Evolutionary conservation across 2,888 invertebrate species (phyloP), one percentile per base, ranked within the genome.

Genomic region (Caenorhabditis imperialis): DNA sequence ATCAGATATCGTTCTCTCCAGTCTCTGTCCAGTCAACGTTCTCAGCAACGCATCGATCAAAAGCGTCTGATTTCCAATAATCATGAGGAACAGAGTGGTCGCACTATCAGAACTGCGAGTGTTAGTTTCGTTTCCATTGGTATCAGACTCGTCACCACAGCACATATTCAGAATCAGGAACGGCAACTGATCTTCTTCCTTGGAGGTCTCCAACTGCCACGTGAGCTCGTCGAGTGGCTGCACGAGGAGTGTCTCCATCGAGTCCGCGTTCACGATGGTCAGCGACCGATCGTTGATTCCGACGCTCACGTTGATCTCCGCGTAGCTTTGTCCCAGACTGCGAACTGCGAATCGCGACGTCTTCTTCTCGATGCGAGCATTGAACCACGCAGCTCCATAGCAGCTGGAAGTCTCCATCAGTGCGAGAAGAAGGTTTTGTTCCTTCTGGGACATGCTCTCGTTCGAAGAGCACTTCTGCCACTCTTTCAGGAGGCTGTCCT

Each of bases 201-300:
- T 40, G 1, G 37, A 23, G 20, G 27, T 23, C 18, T 63, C 72
- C 33, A 72, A 45, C 30, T 72, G 37, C 72, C 72, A 72, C 16
- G 53, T 40, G 14, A 72, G 51, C 47, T 72, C 63, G 1, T 72
- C 63, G 14, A 86, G 75, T n/a, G 65, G 58, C 53, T 80, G 82
- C 7, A 79, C 71, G n/a, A 85, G 69, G 1, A 87, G 70, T 3
- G 78, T 58, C 23, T 84, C 81, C 18, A 81, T 51, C 90, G 94
- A 93, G 33, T 92, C 90, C 80, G 93, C 93, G 88, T 95, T 94
- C 74, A 95, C 93, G 73, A 95, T 92, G 88, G 93, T 94, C 75
- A 95, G 92, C 4, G 94, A 94, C 67, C 92, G 92, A 1, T 93
- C 92, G 88, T 94, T 95, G 84, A 96, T 92, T n/a, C 94, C 95